These are phyloP conservation scores for Acanthopleura granulata DNA, from an alignment of 2,888 invertebrate species.

Conservation along the genomic window DNA sequence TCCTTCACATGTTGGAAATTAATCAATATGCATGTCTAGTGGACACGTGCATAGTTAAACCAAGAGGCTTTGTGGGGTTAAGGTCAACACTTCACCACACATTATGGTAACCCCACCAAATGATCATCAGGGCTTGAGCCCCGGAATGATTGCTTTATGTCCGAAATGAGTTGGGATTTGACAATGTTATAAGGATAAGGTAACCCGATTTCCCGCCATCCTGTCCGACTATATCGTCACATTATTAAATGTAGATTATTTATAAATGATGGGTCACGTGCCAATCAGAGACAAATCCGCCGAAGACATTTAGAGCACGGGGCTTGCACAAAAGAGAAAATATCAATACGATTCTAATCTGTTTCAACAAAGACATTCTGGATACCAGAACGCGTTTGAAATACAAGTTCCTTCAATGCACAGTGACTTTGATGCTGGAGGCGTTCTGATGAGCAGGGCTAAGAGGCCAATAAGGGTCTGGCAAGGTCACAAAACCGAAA, in stretches of 20 bases:
- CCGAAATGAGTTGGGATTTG: too few relatives aligned
- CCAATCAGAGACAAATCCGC: neutral
- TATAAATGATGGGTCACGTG: slow-evolving; percentile 11
- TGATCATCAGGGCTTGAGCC: too few relatives aligned
- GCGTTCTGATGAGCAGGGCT: neutral
- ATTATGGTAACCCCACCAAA: too few relatives aligned
- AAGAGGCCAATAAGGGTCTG: neutral
- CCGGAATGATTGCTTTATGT: too few relatives aligned
- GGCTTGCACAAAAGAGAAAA: slow-evolving; percentile 6
- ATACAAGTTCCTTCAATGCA: neutral
- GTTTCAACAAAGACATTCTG: slow-evolving; percentile 6
- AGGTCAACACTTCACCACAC: too few relatives aligned
- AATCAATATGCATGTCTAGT: too few relatives aligned
- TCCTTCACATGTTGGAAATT: too few relatives aligned
- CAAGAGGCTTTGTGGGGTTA: too few relatives aligned
- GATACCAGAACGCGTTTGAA: neutral
- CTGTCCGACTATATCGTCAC: neutral
- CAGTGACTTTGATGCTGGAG: slow-evolving; percentile 1
- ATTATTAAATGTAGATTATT: slow-evolving; percentile 11
- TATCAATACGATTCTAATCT: slow-evolving; percentile 15
- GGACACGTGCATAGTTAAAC: too few relatives aligned
- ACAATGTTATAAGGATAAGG: too few relatives aligned
- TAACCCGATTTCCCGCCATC: too few relatives aligned
- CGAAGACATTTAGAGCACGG: neutral
- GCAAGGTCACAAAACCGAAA: slow-evolving; percentile 8